Evolutionary conservation across 2,797 vertebrate species (phyloP).

Genomic region (Epinephelus malabaricus): DNA sequence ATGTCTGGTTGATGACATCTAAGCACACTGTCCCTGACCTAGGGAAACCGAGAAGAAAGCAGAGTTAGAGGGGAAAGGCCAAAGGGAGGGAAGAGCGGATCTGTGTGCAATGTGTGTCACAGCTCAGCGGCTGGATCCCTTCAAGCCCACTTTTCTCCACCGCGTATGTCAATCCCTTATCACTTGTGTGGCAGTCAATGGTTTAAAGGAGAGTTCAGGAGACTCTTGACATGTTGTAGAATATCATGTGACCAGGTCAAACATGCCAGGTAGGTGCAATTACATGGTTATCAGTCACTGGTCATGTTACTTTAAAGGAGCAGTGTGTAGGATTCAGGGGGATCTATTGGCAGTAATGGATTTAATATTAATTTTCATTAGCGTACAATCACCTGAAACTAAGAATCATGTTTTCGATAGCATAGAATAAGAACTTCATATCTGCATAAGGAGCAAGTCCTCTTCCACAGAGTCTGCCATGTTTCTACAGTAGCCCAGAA

Average conservation of each 20-base stretch:
- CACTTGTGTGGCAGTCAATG: neutral
- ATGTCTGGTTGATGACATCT: slow-evolving; percentile 99
- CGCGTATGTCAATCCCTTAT: neutral
- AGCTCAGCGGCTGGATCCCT: neutral
- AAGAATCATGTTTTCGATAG: too few relatives aligned
- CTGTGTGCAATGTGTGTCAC: neutral
- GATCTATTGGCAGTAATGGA: too few relatives aligned
- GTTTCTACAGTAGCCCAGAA: too few relatives aligned
- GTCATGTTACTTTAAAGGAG: too few relatives aligned
- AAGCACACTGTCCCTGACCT: slow-evolving; percentile 99
- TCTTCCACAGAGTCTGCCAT: too few relatives aligned
- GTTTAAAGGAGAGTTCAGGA: neutral
- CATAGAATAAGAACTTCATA: too few relatives aligned
- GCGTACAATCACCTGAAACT: too few relatives aligned
- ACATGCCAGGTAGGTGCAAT: neutral
- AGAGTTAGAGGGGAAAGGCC: slow-evolving; percentile 6
- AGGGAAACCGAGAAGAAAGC: slow-evolving; percentile 57
- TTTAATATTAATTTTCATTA: too few relatives aligned
- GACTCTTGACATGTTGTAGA: slow-evolving; percentile 5
- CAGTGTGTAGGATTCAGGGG: too few relatives aligned
- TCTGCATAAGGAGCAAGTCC: too few relatives aligned
- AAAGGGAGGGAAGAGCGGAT: neutral
- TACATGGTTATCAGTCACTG: too few relatives aligned
- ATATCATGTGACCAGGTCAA: neutral
- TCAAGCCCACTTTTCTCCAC: neutral